Evolutionary conservation across 2,888 invertebrate genomes (phyloP), one percentile per base, ranked within the genome.

Genomic region (Geophilus truncorum): DNA sequence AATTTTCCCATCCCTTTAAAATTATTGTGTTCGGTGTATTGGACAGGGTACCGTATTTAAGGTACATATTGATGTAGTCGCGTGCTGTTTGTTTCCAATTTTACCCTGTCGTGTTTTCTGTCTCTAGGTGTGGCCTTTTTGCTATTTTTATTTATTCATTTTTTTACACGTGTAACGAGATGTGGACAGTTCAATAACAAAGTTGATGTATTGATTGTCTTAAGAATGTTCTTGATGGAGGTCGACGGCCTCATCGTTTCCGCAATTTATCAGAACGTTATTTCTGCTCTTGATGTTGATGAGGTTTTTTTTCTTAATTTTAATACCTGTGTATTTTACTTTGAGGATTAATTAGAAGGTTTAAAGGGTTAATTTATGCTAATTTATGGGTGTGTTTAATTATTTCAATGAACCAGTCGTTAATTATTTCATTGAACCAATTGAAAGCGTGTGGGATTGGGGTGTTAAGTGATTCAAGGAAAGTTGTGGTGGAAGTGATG

Each of bases 171-270:
- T 2, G 15, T 40, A 40, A 40, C 40, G 15, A 40, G 21, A 57
- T 21, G 57, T 57, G 57, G 57, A 57, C 57, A 57, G 57, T 57
- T 57, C 57, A 57, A 57, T 57, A 57, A 57, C 57, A 57, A 57
- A 57, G 57, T 57, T 57, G 57, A 57, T 57, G 21, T 57, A 57
- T 57, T 21, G 57, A 57, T 57, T 57, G 57, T 57, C 57, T 57
- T 57, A 57, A 57, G 57, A 57, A 57, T 57, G 57, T 57, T 57
- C 21, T 57, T 57, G 57, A 57, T 57, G 21, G 57, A 57, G 57
- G 57, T 57, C 57, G 21, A 57, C 57, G 21, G 21, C 57, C 57
- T 57, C 57, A 57, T 57, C 57, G 57, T 57, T 57, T 57, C 57
- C 57, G 57, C 57, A 21, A 57, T 57, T 57, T 57, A 57, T 23